Evolutionary conservation across 2,113 vertebrate species (phyloP).

Genomic region (Cololabis saira): DNA sequence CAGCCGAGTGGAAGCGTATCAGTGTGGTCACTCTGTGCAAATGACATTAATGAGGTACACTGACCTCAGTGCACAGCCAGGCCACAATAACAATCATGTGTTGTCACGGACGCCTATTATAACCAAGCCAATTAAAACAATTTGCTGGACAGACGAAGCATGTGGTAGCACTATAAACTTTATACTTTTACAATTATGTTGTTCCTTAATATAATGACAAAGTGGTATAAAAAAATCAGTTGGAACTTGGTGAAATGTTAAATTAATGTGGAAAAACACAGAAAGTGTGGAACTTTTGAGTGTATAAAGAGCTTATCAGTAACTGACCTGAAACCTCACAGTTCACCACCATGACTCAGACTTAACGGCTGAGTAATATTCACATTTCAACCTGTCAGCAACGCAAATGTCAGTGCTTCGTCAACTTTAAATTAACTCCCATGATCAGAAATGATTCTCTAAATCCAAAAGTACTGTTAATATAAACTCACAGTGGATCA

Average conservation of each 20-base stretch:
- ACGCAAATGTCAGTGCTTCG: conserved; percentile 61
- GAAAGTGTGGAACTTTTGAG: no score
- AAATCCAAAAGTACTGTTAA: conserved; percentile 11
- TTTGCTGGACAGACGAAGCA: conserved; percentile 57
- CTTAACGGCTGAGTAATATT: conserved; percentile 33
- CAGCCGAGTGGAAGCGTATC: conserved; percentile 73
- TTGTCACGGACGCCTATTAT: conserved; percentile 72
- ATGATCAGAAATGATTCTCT: conserved; percentile 33
- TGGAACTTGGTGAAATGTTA: not conserved
- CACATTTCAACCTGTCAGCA: conserved; percentile 51
- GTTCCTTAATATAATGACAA: no score
- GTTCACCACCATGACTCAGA: conserved; percentile 52
- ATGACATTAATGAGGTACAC: conserved; percentile 78
- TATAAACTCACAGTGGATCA: not conserved
- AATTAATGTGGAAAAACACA: not conserved
- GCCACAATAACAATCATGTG: conserved; percentile 76
- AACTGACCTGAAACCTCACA: conserved; percentile 18
- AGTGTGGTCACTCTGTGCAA: conserved; percentile 72
- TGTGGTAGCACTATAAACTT: conserved; percentile 8
- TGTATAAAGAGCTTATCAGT: not conserved
- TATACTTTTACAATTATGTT: no score
- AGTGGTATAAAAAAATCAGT: not conserved
- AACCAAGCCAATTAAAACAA: conserved; percentile 71
- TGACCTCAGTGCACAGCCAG: conserved; percentile 71
- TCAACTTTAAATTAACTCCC: conserved; percentile 44